These are phyloP conservation scores for Emydocephalus ijimae DNA, from an alignment of 2,113 vertebrate genomes.

Conservation along the genomic window DNA sequence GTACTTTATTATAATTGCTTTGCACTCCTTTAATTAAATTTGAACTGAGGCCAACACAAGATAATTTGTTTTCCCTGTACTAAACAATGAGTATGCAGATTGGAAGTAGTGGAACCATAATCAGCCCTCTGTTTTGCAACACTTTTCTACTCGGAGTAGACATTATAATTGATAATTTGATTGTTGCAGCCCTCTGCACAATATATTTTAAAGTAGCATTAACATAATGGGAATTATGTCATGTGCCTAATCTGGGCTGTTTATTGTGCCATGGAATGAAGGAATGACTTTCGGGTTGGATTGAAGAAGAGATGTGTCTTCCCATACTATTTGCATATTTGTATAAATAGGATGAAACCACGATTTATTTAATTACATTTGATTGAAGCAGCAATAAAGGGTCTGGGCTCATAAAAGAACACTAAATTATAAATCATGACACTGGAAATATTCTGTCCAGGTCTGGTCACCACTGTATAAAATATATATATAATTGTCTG, in stretches of 20 bases:
- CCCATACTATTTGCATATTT: background rate
- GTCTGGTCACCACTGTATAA: background rate
- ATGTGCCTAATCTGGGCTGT: conserved; percentile 78
- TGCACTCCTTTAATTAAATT: conserved; percentile 94
- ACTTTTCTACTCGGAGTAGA: conserved; percentile 81
- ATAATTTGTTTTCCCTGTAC: conserved; percentile 98
- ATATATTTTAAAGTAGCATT: conserved; percentile 86
- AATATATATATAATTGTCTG: no score
- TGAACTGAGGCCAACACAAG: conserved; percentile 91
- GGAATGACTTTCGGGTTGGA: conserved; percentile 55
- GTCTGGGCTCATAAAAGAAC: background rate
- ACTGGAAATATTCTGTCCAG: background rate
- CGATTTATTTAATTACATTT: background rate
- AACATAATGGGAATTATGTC: conserved; percentile 85
- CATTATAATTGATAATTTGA: conserved; percentile 89
- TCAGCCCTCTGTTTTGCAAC: conserved; percentile 83
- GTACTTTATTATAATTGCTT: conserved; percentile 93
- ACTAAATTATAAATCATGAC: background rate
- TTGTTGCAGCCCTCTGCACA: conserved; percentile 79
- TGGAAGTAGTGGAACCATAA: conserved; percentile 87
- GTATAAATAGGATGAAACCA: background rate
- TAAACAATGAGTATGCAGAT: conserved; percentile 92
- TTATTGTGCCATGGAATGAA: conserved; percentile 62
- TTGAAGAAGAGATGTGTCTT: conserved; percentile 31
- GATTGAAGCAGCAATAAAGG: background rate